These are phyloP conservation scores for Macrobrachium rosenbergii DNA, from an alignment of 1,140 invertebrate genomes.

Conservation along the genomic window DNA sequence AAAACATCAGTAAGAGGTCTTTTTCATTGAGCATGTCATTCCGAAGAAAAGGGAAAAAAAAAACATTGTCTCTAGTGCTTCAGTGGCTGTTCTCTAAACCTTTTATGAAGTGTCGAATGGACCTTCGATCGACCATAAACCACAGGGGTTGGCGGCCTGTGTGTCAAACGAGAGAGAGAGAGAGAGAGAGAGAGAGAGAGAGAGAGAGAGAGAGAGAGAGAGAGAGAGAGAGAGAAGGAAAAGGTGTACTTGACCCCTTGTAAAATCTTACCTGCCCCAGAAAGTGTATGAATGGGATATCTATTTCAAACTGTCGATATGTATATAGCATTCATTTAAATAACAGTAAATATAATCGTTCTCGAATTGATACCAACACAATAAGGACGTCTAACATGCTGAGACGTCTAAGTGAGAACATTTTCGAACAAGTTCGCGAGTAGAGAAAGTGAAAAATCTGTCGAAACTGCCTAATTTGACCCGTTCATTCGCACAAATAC, in stretches of 20 bases:
- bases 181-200: neutral
- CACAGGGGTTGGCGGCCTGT: slow-evolving; percentile 22
- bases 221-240: no score
- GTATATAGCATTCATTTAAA: no score
- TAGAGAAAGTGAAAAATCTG: no score
- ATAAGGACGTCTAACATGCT: no score
- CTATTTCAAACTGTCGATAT: no score
- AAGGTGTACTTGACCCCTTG: neutral
- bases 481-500: no score
- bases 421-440: no score
- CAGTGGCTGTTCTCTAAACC: slow-evolving; percentile 32
- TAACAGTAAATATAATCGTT: no score
- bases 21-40: no score
- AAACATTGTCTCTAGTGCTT: neutral
- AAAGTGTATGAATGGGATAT: neutral
- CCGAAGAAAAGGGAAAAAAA: neutral
- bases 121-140: slow-evolving; percentile 50
- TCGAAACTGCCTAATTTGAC: no score
- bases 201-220: neutral
- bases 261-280: slow-evolving; percentile 33
- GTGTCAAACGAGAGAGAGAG: slow-evolving; percentile 4
- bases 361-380: no score
- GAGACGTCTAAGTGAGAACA: no score
- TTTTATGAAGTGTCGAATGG: slow-evolving; percentile 59
- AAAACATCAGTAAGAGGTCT: neutral